phyloP scores from a whole-genome alignment of 2,888 invertebrate species.

The Cheilosia impressa region DNA sequence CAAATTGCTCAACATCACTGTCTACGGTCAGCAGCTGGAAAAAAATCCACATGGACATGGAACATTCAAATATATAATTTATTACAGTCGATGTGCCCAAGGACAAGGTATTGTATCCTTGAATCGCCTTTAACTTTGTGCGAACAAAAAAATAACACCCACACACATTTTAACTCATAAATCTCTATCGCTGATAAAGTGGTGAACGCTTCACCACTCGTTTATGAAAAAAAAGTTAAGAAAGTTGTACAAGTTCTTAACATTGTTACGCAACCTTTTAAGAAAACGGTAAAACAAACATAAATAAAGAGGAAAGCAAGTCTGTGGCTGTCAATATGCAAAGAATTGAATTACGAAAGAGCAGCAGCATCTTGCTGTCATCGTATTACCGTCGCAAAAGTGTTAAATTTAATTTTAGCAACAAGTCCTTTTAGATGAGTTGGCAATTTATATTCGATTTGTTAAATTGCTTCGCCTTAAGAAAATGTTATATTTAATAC shows the following conservation, averaged over 20 bases:
- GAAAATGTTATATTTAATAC: neutral
- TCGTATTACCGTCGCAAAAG: neutral
- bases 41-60: neutral
- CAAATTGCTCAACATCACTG: no score
- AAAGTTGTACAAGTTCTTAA: neutral
- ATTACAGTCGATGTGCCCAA: neutral
- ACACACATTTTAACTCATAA: no score
- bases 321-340: neutral
- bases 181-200: neutral
- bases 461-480: neutral
- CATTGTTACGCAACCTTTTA: slow-evolving; percentile 6
- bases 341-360: slow-evolving; percentile 1
- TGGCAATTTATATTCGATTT: neutral
- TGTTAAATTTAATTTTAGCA: neutral
- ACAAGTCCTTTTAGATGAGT: neutral
- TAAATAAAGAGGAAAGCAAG: neutral
- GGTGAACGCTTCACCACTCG: neutral
- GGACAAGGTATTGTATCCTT: neutral
- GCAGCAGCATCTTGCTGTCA: neutral
- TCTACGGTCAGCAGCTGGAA: no score
- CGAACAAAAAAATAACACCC: neutral
- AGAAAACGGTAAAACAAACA: neutral
- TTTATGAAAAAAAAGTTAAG: neutral
- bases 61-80: neutral
- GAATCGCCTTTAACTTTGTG: neutral